A percentile compares a stretch with the other conserved stretches of the same genome.
Conservation (phyloP, 2,888 invertebrate species). For the Pemphredon lugubris region DNA sequence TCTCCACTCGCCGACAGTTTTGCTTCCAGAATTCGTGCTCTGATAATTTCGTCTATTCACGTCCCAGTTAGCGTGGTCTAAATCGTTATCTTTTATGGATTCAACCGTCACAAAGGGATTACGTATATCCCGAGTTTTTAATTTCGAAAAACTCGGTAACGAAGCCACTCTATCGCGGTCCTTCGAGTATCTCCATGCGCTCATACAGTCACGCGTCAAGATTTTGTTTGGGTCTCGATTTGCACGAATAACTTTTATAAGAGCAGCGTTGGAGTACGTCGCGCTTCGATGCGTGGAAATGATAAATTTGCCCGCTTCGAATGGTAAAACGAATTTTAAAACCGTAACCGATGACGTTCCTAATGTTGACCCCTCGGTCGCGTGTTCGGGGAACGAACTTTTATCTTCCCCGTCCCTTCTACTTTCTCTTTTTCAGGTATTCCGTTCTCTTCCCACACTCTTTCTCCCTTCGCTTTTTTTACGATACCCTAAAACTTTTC, state of each 20-base stretch:
- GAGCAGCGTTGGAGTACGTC: too few relatives aligned
- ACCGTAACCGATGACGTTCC: slow-evolving; percentile 36
- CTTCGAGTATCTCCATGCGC: not conserved
- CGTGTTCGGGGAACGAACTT: slow-evolving; percentile 26
- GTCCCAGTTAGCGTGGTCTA: slow-evolving; percentile 38
- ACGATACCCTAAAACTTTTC: slow-evolving; percentile 34
- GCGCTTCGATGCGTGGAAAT: too few relatives aligned
- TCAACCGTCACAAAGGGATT: slow-evolving; percentile 13
- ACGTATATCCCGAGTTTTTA: slow-evolving; percentile 25
- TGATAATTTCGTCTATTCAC: slow-evolving; percentile 43
- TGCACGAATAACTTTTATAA: too few relatives aligned
- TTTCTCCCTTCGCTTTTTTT: not conserved
- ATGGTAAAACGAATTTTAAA: slow-evolving; percentile 9
- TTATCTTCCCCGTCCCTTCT: slow-evolving; percentile 28
- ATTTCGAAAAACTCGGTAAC: slow-evolving; percentile 5
- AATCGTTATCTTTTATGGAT: slow-evolving; percentile 42
- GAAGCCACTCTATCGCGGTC: not conserved
- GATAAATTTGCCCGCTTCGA: too few relatives aligned
- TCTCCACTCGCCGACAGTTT: slow-evolving; percentile 26
- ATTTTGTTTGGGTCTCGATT: too few relatives aligned
- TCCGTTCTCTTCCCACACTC: not conserved
- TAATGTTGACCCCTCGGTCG: not conserved
- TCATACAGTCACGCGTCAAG: too few relatives aligned
- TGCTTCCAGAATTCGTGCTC: slow-evolving; percentile 42
- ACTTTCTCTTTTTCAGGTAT: slow-evolving; percentile 17